A percentile compares a stretch with the other conserved stretches of the same genome.
Conservation (phyloP, 2,797 vertebrate species). For the Semaprochilodus insignis region DNA sequence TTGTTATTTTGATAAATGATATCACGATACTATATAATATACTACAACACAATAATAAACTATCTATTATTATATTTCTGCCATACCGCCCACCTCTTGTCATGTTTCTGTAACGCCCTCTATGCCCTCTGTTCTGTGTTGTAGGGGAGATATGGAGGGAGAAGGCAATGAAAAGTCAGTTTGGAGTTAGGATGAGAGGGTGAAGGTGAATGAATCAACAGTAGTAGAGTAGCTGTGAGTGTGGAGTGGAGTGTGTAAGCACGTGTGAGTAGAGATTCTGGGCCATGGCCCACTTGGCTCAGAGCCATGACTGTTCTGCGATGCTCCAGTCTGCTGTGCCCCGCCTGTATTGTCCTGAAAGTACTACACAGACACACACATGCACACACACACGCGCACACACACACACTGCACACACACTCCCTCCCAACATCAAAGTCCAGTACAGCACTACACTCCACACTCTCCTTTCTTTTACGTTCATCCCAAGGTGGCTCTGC, state of each 20-base stretch:
- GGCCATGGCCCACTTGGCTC: conserved; percentile 64
- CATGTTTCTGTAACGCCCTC: too few species aligned
- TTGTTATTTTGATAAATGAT: too few species aligned
- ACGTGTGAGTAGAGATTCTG: conserved; percentile 45
- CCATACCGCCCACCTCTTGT: too few species aligned
- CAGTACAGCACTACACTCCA: conserved; percentile 15
- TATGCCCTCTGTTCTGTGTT: too few species aligned
- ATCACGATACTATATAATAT: too few species aligned
- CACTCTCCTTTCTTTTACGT: conserved; percentile 14
- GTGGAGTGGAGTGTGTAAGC: conserved; percentile 14
- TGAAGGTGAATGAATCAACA: background rate
- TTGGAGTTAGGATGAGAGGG: background rate
- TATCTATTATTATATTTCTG: too few species aligned
- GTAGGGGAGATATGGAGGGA: too few species aligned
- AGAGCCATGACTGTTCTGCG: conserved; percentile 47
- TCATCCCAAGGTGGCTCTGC: conserved; percentile 20
- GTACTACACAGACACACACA: conserved; percentile 24
- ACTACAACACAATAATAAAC: too few species aligned
- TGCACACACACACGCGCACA: conserved; percentile 20
- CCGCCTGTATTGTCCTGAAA: conserved; percentile 40
- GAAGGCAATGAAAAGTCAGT: too few species aligned
- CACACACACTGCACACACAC: conserved; percentile 39
- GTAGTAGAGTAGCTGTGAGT: background rate
- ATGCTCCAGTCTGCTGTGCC: conserved; percentile 32
- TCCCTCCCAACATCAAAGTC: conserved; percentile 37